phyloP scores from a whole-genome alignment of 2,797 vertebrate genomes.

The Pristis pectinata region DNA sequence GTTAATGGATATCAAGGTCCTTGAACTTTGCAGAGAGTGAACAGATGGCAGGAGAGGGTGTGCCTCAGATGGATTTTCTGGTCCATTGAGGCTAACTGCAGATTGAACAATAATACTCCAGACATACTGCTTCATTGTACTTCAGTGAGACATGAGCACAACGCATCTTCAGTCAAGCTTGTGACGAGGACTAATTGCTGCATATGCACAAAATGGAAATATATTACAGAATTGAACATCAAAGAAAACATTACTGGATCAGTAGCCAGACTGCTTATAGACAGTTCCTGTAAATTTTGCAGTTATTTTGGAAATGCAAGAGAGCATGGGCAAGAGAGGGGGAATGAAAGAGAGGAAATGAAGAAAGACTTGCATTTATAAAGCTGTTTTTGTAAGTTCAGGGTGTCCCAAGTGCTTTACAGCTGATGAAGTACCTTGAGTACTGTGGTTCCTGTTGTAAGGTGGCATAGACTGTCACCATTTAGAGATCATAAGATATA shows the following conservation, averaged over 20 bases:
- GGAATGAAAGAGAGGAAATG: neutral
- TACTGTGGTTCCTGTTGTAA: no score
- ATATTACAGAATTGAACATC: neutral
- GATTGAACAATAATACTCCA: neutral
- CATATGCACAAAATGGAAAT: neutral
- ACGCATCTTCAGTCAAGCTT: neutral
- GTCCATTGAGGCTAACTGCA: neutral
- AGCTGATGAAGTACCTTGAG: no score
- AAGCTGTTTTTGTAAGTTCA: no score
- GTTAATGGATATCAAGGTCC: neutral
- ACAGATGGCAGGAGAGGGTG: neutral
- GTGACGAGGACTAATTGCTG: neutral
- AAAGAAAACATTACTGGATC: neutral
- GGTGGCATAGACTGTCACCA: no score
- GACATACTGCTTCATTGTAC: neutral
- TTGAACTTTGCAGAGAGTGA: neutral
- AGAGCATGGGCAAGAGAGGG: no score
- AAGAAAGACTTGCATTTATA: neutral
- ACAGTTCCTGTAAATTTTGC: neutral
- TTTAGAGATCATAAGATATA: no score
- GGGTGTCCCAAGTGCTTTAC: no score
- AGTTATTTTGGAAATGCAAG: neutral
- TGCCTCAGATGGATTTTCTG: neutral
- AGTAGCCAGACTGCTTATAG: neutral
- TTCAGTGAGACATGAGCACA: neutral